Conservation (phyloP, 2,888 invertebrate species). For the Eupithecia subumbrata region DNA sequence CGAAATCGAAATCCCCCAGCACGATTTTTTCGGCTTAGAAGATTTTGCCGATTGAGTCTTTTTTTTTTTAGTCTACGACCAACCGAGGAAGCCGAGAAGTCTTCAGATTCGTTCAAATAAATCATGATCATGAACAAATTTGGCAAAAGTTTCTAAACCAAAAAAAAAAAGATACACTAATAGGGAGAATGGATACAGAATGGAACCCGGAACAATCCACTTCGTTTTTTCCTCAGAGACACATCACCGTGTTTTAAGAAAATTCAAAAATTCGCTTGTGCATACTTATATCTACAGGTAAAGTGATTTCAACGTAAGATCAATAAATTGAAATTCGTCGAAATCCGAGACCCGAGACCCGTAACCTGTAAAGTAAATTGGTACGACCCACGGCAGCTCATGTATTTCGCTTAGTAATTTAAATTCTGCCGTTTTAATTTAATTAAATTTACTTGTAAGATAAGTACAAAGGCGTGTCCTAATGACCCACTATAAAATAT, state of each 20-base stretch:
- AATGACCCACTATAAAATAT: slow-evolving; percentile 20
- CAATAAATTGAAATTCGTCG: neutral
- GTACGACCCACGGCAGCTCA: neutral
- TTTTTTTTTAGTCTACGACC: too few relatives aligned
- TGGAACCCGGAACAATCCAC: neutral
- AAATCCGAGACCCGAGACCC: neutral
- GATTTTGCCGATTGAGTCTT: too few relatives aligned
- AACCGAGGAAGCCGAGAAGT: too few relatives aligned
- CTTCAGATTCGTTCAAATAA: neutral
- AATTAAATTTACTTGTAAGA: neutral
- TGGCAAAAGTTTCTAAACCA: neutral
- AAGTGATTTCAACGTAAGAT: neutral
- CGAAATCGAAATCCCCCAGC: too few relatives aligned
- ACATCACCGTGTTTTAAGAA: too few relatives aligned
- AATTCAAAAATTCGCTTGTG: neutral
- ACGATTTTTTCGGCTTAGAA: too few relatives aligned
- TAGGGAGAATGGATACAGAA: neutral
- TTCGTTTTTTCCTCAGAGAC: neutral
- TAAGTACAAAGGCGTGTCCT: neutral
- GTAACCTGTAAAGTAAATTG: neutral
- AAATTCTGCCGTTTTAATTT: neutral
- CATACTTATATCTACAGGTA: neutral
- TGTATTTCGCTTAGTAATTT: neutral
- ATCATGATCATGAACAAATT: neutral
- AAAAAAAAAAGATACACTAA: neutral